These are phyloP conservation scores for Porphyrio hochstetteri DNA, from an alignment of 2,113 vertebrate species.

Conservation along the genomic window DNA sequence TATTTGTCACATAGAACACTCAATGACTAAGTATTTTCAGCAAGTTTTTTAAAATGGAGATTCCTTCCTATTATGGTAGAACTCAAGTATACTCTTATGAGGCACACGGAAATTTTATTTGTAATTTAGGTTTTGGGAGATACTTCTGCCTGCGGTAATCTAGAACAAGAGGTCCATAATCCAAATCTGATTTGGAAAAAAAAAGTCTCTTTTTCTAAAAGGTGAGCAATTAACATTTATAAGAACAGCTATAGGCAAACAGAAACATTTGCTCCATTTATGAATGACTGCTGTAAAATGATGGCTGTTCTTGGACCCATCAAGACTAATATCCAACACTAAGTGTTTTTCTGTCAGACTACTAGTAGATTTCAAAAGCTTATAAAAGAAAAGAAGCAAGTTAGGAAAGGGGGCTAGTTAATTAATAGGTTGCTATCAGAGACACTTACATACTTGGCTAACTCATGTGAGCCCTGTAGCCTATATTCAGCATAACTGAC, in stretches of 20 bases:
- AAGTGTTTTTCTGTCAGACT: neutral
- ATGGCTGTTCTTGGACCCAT: neutral
- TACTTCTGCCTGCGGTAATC: neutral
- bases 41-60: neutral
- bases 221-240: neutral
- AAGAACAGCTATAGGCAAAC: neutral
- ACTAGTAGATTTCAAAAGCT: neutral
- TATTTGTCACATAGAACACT: neutral
- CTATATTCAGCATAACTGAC: constrained; percentile 5
- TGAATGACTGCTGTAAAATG: neutral
- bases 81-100: neutral
- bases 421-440: neutral
- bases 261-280: neutral
- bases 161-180: neutral
- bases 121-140: constrained; percentile 32
- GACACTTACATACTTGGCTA: neutral
- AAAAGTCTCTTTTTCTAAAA: neutral
- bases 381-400: neutral
- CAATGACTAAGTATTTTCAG: neutral
- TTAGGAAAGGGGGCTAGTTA: neutral
- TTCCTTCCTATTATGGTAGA: neutral
- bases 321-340: neutral
- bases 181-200: neutral
- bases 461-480: constrained; percentile 9
- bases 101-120: neutral